Conservation (phyloP, 2,797 vertebrate genomes). For the Cirrhinus mrigala region DNA sequence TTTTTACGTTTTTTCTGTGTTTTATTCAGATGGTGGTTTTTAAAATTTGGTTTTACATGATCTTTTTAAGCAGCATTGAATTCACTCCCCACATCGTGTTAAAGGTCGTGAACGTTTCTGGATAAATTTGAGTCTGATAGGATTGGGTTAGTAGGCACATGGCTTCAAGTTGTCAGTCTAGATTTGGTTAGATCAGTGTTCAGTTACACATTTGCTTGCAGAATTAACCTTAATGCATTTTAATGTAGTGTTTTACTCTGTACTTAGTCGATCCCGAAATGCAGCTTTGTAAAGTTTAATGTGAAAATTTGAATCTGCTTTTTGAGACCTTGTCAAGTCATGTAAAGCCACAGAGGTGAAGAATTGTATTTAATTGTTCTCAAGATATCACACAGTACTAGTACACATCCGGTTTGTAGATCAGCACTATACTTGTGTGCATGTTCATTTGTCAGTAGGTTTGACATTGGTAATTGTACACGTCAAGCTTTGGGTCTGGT, state of each 20-base stretch:
- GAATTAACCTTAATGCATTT: slow-evolving; percentile 12
- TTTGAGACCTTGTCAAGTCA: neutral
- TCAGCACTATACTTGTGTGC: slow-evolving; percentile 41
- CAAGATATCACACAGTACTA: slow-evolving; percentile 18
- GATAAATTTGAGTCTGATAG: neutral
- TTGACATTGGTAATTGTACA: slow-evolving; percentile 26
- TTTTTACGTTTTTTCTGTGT: neutral
- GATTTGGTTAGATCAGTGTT: slow-evolving; percentile 14
- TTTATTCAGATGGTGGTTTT: neutral
- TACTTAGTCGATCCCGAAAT: neutral
- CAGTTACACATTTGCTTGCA: slow-evolving; percentile 4
- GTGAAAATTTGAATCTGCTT: slow-evolving; percentile 5
- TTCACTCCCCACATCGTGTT: neutral
- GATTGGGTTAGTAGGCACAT: neutral
- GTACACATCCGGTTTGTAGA: neutral
- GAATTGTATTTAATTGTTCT: neutral
- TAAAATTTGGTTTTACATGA: neutral
- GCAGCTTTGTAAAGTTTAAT: slow-evolving; percentile 32
- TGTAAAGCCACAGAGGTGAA: neutral
- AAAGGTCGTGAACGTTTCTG: neutral
- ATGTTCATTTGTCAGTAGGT: slow-evolving; percentile 48
- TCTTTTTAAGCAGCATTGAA: neutral
- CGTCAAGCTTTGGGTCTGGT: slow-evolving; percentile 16
- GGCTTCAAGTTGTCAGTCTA: neutral
- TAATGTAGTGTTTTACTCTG: slow-evolving; percentile 29